Conservation (phyloP, 2,113 vertebrate species). For the Ophthalmolycus amberensis region DNA sequence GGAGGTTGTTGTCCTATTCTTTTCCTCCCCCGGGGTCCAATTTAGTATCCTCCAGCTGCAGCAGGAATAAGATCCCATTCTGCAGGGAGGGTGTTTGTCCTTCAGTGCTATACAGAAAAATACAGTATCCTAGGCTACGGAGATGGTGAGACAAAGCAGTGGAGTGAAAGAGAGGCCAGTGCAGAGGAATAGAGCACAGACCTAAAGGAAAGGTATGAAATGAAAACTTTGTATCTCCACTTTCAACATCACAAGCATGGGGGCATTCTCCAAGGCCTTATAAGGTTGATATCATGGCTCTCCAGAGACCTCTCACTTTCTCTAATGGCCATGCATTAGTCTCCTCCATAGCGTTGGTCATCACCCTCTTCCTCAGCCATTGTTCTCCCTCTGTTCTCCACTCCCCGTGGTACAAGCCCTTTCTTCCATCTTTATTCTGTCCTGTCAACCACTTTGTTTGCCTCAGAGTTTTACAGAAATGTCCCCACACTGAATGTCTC, state of each 20-base stretch:
- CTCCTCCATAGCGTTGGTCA: slow-evolving; percentile 33
- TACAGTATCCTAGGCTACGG: slow-evolving; percentile 19
- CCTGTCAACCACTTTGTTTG: background rate
- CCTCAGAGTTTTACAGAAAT: background rate
- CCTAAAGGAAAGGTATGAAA: background rate
- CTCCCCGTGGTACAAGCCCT: background rate
- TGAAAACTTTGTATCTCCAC: slow-evolving; percentile 18
- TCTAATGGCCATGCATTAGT: slow-evolving; percentile 46
- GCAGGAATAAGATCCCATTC: slow-evolving; percentile 65
- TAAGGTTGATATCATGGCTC: slow-evolving; percentile 42
- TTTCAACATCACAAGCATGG: slow-evolving; percentile 30
- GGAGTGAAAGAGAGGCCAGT: slow-evolving; percentile 17
- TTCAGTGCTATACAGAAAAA: slow-evolving; percentile 65
- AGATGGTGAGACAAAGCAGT: slow-evolving; percentile 14
- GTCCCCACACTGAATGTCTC: background rate
- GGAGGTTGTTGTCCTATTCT: slow-evolving; percentile 14
- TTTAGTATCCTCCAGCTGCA: slow-evolving; percentile 65
- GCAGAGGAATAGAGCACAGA: slow-evolving; percentile 5
- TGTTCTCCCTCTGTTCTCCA: slow-evolving; percentile 11
- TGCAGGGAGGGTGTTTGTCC: slow-evolving; percentile 64
- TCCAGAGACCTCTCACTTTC: slow-evolving; percentile 55
- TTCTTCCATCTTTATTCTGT: background rate
- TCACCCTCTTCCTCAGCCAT: slow-evolving; percentile 16
- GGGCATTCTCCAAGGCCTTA: slow-evolving; percentile 36
- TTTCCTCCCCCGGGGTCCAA: slow-evolving; percentile 38